Base-by-base conservation (phyloP, 1,140 invertebrate species). In the Drosophila ambigua region DNA sequence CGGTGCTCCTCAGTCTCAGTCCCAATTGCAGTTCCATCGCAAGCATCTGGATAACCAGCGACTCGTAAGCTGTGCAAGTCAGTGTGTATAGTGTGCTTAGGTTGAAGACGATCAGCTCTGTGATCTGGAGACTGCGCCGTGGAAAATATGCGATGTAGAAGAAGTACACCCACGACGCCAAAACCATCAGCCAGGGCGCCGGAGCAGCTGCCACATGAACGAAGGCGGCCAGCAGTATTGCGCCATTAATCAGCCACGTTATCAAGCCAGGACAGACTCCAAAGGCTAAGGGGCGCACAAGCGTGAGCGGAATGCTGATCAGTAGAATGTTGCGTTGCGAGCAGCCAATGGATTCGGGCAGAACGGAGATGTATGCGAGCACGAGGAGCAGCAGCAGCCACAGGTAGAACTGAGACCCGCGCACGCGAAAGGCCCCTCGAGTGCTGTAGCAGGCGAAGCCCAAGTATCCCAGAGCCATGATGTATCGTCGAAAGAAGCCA, bases 21-120 rank as follows among this genome's bases (percentile, higher is more conserved):
- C 35, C 50, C 41, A 85, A 24, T 16, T 73, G 64, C 7, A 84
- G 46, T 31, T 84, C 81, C 35, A 66, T 16, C 4, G 50, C 46
- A 16, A 84, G 48, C 24, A 80, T 41, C 24, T 84, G 72, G 23
- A 84, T 74, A 5, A 77, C 57, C 28, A 77, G 45, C 3, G 72
- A 24, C n/a, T 84, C 77, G 45, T 69, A 80, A 0, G 81, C 77
- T 20, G 72, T 85, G 46, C 51, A 73, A 3, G 71, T 51, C 2
- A 84, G 35, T 0, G 81, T 55, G 16, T 85, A 80, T 0, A 77
- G 5, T 0, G 72, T 80, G 28, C 63, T 60, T 0, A 84, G 39
- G 44, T 80, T 77, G 6, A 63, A 81, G 4, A 73, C 9, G 5
- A 77, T 8, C 8, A 58, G 1, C 0, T 74, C 52, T 26, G 43